Evolutionary conservation across 1,140 invertebrate genomes (phyloP), one percentile per base, ranked within the genome.

Genomic region (Drosophila takahashii): DNA sequence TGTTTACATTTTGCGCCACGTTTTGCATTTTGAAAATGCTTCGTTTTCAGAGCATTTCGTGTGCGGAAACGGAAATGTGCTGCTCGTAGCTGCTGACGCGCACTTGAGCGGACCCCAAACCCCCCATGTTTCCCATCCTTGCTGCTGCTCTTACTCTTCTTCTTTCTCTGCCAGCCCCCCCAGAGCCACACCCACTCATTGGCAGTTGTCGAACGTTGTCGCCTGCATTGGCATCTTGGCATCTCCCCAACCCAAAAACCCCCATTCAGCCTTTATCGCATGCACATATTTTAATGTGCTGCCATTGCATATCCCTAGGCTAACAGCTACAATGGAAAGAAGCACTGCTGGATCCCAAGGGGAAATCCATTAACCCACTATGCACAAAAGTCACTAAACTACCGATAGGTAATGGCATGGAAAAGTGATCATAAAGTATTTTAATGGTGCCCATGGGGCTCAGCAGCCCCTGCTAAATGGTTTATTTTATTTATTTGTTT

Each of bases 11-110:
- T 76, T 87, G 83, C 36, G 66, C 83, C 83, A 86, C 83, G 83
- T 86, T 86, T 86, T 86, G 83, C 83, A 86, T 86, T 87, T 69
- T 69, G 83, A 87, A 86, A 86, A 87, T 86, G 83, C 65, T 87
- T 47, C 84, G 83, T 77, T 83, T 86, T 78, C 65, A 83, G 75
- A 85, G 83, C 79, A 79, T 86, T 86, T 86, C 83, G 83, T 86
- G 83, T 86, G 62, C 83, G 83, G 83, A 86, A 86, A 87, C 83
- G 83, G 83, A 86, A 86, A 86, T 86, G 83, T 86, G 83, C 83
- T 84, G 71, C 80, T 67, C 64, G 36, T 76, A 76, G 80, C 65
- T 79, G 61, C 66, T 77, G 67, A 72, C 79, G 79, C 60, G 79
- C 67, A 81, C 76, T 84, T 85, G 80, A 83, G 57, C 70, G 57